Evolutionary conservation across 1,140 invertebrate species (phyloP), one percentile per base, ranked within the genome.

Genomic region (Octopus sinensis): DNA sequence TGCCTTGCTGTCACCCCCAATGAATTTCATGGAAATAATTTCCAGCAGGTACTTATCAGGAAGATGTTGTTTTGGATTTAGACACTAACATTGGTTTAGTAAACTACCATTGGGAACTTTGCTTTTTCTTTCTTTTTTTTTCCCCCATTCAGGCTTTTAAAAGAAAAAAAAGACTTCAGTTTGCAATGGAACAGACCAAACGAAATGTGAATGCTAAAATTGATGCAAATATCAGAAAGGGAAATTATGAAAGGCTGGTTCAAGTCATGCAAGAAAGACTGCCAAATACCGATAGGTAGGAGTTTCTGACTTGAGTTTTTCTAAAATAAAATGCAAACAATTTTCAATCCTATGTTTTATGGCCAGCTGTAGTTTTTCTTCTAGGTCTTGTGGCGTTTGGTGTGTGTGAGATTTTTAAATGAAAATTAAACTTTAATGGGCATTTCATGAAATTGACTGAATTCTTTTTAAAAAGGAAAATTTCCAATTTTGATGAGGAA

Each of bases 241-340:
- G 76, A 6, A 77, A 77, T 51, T 77, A 77, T 77, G 76, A 77
- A 77, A 51, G 76, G 7, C 76, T 77, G 23, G 76, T 77, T 77
- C 76, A 77, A 53, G 76, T 77, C 5, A 77, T 77, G 6, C 43
- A 23, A 4, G 76, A 77, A 77, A 77, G 76, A 77, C 30, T 77
- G 7, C 76, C 76, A 77, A 77, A 77, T 43, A 77, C 52, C 17
- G 76, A 77, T 13, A 77, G 76, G 76, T 43, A 77, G 52, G 68
- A 13, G 30, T 5, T n/a, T 13, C 30, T 23, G 23, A 43, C 30
- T 43, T 43, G 30, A 43, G 30, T 43, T 43, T 43, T 43, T 43
- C 30, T 43, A 43, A 43, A 2, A 43, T 43, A 43, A 43, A 43
- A 43, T 43, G 30, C 30, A 43, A 43, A 43, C 30, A 43, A 43